These are phyloP conservation scores for Drosophila anceps DNA, from an alignment of 2,888 invertebrate species.

Conservation along the genomic window DNA sequence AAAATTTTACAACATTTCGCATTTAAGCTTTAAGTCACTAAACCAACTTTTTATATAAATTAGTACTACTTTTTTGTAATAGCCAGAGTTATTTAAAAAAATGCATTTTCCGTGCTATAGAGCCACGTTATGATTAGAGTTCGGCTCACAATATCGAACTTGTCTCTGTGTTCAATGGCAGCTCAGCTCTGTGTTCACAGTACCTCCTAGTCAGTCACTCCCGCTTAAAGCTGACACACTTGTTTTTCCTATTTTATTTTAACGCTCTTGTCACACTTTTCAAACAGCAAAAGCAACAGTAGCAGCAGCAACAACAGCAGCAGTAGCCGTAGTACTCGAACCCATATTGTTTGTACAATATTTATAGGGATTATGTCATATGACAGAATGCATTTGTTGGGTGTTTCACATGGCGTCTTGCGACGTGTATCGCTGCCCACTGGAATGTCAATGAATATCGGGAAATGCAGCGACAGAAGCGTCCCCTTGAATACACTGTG, in stretches of 20 bases:
- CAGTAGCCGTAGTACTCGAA: slow-evolving; percentile 36
- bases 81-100: background rate
- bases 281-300: slow-evolving; percentile 23
- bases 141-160: too few relatives aligned
- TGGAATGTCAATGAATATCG: slow-evolving; percentile 2
- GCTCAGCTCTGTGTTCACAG: background rate
- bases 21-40: too few relatives aligned
- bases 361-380: slow-evolving; percentile 73
- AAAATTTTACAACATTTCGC: too few relatives aligned
- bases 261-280: slow-evolving; percentile 22
- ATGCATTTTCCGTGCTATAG: background rate
- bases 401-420: slow-evolving; percentile 42
- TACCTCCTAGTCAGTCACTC: background rate
- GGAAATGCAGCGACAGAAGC: background rate
- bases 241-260: slow-evolving; percentile 1
- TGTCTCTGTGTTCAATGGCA: too few relatives aligned
- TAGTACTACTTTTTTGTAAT: background rate
- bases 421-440: slow-evolving; percentile 3
- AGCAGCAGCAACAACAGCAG: background rate
- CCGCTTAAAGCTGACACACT: background rate
- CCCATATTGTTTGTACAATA: slow-evolving; percentile 55
- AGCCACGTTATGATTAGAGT: background rate
- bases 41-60: background rate
- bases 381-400: slow-evolving; percentile 63
- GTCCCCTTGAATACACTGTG: background rate